A percentile compares a stretch with the other conserved stretches of the same genome.
Evolutionary conservation across 2,888 invertebrate species (phyloP).

Genomic region (Drosophila percnosoma): DNA sequence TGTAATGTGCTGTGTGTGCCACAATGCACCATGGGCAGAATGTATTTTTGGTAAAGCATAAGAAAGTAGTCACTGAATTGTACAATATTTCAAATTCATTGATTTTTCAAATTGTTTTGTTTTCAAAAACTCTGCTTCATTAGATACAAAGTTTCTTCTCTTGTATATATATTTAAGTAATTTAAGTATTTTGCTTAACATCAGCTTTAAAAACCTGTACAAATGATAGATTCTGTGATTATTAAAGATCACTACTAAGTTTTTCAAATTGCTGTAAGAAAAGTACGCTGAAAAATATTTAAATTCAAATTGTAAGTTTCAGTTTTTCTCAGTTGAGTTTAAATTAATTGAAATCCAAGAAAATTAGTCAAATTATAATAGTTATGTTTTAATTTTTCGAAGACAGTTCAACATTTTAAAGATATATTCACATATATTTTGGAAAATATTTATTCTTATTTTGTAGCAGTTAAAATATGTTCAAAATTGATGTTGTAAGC

Average conservation of each 20-base stretch:
- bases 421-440: not conserved
- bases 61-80: not conserved
- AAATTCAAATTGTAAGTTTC: too few species aligned
- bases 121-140: fast-evolving
- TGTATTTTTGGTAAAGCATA: not conserved
- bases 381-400: not conserved
- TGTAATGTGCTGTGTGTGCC: not conserved
- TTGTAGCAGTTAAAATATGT: not conserved
- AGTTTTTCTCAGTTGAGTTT: not conserved
- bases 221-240: not conserved
- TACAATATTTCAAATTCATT: not conserved
- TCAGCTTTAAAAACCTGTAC: not conserved
- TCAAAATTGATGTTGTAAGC: not conserved
- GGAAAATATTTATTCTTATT: not conserved
- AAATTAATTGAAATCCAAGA: not conserved
- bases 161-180: not conserved
- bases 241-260: fast-evolving
- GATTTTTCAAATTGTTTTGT: not conserved
- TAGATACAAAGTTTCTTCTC: not conserved
- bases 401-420: not conserved
- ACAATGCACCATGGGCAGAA: constrained; percentile 3
- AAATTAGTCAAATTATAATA: not conserved
- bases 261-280: too few species aligned
- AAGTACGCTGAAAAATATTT: too few species aligned
- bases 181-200: not conserved